Percentiles rank a stretch among this genome's conserved stretches.
These are phyloP conservation scores for Lithophane semibrunnea DNA, from an alignment of 2,888 invertebrate genomes.

Conservation along the genomic window DNA sequence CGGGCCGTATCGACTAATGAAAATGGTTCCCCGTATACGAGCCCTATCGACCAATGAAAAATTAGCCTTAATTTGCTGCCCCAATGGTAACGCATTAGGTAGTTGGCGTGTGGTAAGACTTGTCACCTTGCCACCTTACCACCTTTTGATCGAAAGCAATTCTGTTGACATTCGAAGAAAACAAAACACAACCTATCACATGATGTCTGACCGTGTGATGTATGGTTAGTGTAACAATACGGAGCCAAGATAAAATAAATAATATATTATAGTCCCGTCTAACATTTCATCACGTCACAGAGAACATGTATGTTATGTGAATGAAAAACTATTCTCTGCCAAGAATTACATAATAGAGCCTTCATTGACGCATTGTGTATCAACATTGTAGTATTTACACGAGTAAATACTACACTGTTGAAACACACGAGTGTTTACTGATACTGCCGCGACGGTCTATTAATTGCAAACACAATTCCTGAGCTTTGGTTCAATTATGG, in stretches of 20 bases:
- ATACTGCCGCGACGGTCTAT: background rate
- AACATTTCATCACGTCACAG: constrained; percentile 7
- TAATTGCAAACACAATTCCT: background rate
- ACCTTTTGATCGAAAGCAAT: background rate
- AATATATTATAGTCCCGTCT: constrained; percentile 15
- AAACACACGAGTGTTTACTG: constrained; percentile 1
- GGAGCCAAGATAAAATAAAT: constrained; percentile 10
- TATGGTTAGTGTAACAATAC: background rate
- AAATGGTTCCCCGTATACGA: no score
- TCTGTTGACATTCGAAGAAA: background rate
- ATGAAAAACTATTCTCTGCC: constrained; percentile 46
- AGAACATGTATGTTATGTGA: constrained; percentile 14
- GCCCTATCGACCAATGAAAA: no score
- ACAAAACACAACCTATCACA: background rate
- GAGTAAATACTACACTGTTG: background rate
- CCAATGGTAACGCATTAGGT: background rate
- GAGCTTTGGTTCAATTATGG: background rate
- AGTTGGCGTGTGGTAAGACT: background rate
- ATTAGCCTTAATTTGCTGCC: background rate
- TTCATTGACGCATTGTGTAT: constrained; percentile 35
- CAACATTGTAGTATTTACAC: constrained; percentile 49
- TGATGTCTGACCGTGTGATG: background rate
- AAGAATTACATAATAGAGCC: constrained; percentile 26
- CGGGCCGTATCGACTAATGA: no score
- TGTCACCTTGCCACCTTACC: background rate